Evolutionary conservation across 2,113 vertebrate genomes (phyloP).

Genomic region (Albula glossodonta): DNA sequence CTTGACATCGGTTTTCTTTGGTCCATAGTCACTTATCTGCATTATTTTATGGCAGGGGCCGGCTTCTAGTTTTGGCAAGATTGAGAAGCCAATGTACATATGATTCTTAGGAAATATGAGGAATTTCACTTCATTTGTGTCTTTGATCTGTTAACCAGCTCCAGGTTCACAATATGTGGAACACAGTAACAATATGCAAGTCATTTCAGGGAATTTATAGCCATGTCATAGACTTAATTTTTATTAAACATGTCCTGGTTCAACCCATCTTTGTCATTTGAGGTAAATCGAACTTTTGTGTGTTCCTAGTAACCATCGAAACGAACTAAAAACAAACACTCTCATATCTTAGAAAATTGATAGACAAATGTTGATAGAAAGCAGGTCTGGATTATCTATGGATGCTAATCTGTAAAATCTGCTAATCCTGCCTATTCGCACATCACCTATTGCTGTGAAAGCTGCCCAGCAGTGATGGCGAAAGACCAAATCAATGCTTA

Average conservation of each 20-base stretch:
- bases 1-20: constrained; percentile 16
- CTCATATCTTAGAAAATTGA: neutral
- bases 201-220: too few relatives aligned
- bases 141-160: too few relatives aligned
- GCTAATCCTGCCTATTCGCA: constrained; percentile 22
- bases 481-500: neutral
- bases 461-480: neutral
- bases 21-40: neutral
- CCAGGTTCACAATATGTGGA: neutral
- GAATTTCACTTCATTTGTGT: too few relatives aligned
- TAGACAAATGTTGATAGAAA: neutral
- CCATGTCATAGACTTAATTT: too few relatives aligned
- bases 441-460: constrained; percentile 19
- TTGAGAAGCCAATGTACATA: too few relatives aligned
- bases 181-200: neutral
- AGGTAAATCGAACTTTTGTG: too few relatives aligned
- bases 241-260: too few relatives aligned
- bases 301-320: too few relatives aligned
- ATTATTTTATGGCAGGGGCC: neutral
- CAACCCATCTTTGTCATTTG: too few relatives aligned
- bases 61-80: neutral
- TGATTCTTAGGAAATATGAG: too few relatives aligned
- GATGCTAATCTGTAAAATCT: neutral
- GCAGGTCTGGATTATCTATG: neutral
- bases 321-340: too few relatives aligned